A percentile compares a stretch with the other conserved stretches of the same genome.
phyloP scores from a whole-genome alignment of 2,888 invertebrate genomes.

The Polylopha cassiicola region DNA sequence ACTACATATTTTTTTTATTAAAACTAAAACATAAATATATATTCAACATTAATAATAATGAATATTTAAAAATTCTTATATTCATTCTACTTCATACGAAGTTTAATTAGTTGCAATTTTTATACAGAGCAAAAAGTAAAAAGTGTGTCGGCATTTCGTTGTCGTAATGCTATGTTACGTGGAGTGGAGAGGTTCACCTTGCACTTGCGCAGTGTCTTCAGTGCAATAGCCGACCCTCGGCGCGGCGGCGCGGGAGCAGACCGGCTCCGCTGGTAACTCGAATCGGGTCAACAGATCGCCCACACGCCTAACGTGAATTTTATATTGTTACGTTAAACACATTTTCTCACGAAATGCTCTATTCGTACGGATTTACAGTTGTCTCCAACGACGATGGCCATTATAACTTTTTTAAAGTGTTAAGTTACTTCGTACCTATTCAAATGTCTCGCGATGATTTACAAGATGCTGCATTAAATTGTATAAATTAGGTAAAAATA shows the following conservation, averaged over 20 bases:
- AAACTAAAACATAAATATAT: too few relatives aligned
- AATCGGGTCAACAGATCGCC: slow-evolving; percentile 39
- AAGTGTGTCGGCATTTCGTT: slow-evolving; percentile 26
- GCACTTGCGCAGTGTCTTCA: slow-evolving; percentile 30
- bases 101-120: slow-evolving; percentile 12
- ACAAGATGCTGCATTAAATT: too few relatives aligned
- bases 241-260: slow-evolving; percentile 31
- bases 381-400: not conserved
- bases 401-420: too few relatives aligned
- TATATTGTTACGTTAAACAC: slow-evolving; percentile 30
- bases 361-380: slow-evolving; percentile 18
- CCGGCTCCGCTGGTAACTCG: slow-evolving; percentile 25
- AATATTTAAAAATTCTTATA: not conserved
- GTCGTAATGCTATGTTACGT: slow-evolving; percentile 57
- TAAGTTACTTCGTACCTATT: too few relatives aligned
- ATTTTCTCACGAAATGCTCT: slow-evolving; percentile 26
- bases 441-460: too few relatives aligned
- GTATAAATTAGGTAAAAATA: too few relatives aligned
- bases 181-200: slow-evolving; percentile 44
- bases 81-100: too few relatives aligned
- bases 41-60: too few relatives aligned
- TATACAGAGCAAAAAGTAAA: slow-evolving; percentile 17
- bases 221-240: slow-evolving; percentile 21
- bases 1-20: too few relatives aligned
- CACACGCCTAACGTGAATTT: slow-evolving; percentile 18